phyloP scores from a whole-genome alignment of 2,797 vertebrate genomes.

The Syncerus caffer region DNA sequence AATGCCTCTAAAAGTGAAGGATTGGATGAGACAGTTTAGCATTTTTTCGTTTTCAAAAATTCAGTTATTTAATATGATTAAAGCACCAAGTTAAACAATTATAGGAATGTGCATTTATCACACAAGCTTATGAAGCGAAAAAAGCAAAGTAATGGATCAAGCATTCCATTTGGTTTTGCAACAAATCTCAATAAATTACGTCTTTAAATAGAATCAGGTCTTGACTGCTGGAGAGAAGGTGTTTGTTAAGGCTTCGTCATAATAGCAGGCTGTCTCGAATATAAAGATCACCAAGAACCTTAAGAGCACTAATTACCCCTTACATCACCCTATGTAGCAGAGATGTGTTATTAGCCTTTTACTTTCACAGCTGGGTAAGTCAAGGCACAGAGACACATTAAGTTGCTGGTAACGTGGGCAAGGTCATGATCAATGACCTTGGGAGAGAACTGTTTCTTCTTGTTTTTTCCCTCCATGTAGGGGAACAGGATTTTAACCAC shows the following conservation, averaged over 20 bases:
- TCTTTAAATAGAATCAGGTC: slow-evolving; percentile 56
- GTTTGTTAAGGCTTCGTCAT: slow-evolving; percentile 40
- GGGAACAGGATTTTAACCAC: neutral
- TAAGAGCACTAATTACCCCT: slow-evolving; percentile 45
- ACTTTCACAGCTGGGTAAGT: slow-evolving; percentile 62
- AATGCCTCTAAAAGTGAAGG: neutral
- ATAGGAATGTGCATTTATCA: neutral
- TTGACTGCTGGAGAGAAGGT: neutral
- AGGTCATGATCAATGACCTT: neutral
- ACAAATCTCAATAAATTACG: neutral
- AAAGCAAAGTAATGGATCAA: neutral
- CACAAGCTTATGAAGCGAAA: neutral
- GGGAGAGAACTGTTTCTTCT: neutral
- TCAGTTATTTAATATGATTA: neutral
- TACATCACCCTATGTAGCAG: neutral
- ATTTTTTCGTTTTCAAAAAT: neutral
- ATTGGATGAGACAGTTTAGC: neutral
- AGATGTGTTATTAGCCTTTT: slow-evolving; percentile 62
- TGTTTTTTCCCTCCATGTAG: neutral
- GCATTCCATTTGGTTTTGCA: neutral
- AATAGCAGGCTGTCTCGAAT: slow-evolving; percentile 66
- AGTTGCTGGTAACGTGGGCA: neutral
- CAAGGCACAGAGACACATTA: slow-evolving; percentile 42
- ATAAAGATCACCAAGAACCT: slow-evolving; percentile 30
- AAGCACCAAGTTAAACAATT: neutral